Conservation (phyloP, 2,113 vertebrate genomes). For the Plecotus auritus region DNA sequence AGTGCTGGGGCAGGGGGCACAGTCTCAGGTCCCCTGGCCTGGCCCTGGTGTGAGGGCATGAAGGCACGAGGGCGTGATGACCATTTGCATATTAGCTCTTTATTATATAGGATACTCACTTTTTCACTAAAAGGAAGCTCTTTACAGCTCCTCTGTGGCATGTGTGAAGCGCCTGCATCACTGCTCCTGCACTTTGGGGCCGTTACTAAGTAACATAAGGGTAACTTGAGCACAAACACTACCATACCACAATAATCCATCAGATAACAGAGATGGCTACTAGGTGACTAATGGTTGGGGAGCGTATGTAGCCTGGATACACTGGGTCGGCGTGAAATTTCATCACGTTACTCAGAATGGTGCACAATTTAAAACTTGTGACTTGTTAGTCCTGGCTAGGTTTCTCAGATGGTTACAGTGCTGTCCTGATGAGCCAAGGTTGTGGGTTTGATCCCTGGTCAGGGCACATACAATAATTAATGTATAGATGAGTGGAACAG, state of each 20-base stretch:
- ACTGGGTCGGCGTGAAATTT: neutral
- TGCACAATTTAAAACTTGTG: neutral
- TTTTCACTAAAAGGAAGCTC: neutral
- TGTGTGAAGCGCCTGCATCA: neutral
- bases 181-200: neutral
- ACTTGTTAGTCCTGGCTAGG: too few relatives aligned
- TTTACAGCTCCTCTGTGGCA: neutral
- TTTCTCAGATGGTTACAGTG: too few relatives aligned
- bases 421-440: too few relatives aligned
- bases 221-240: neutral
- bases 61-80: too few relatives aligned
- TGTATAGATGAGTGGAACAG: too few relatives aligned
- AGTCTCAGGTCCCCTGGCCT: too few relatives aligned
- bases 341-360: neutral
- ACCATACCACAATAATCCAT: neutral
- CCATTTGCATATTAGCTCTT: too few relatives aligned
- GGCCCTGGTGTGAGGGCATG: accelerated
- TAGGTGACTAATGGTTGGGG: neutral
- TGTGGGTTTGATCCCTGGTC: too few relatives aligned
- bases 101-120: neutral
- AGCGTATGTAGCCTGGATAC: neutral
- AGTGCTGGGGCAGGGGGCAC: too few relatives aligned
- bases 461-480: too few relatives aligned
- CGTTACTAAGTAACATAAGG: neutral
- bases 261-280: neutral